Evolutionary conservation across 2,888 invertebrate species (phyloP).

Genomic region (Tuta absoluta): DNA sequence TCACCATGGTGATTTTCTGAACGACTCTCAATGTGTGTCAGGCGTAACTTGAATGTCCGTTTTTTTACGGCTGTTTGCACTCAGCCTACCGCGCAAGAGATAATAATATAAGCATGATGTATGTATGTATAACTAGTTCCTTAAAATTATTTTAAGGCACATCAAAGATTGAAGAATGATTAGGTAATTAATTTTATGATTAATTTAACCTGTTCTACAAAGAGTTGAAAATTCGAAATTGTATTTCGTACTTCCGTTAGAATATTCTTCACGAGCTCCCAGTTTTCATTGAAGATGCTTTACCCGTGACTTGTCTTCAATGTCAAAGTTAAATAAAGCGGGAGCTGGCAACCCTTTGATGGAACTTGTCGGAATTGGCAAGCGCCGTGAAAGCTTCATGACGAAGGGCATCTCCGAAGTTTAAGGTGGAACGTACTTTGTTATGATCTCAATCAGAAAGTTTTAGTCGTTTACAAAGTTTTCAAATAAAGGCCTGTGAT

Average conservation of each 20-base stretch:
- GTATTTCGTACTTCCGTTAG: neutral
- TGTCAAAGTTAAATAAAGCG: constrained; percentile 14
- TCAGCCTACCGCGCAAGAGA: no score
- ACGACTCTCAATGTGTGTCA: no score
- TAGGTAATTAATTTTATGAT: no score
- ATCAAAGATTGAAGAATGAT: no score
- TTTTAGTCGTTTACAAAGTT: neutral
- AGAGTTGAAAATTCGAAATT: neutral
- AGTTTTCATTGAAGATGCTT: neutral
- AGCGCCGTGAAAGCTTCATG: neutral
- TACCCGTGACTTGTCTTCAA: neutral
- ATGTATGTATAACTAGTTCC: no score
- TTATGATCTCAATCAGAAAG: constrained; percentile 8
- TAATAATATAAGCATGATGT: no score
- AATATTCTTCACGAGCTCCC: neutral
- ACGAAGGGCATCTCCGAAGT: neutral
- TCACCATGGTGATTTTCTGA: no score
- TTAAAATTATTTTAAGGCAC: no score
- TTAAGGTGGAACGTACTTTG: constrained; percentile 9
- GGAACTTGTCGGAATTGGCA: neutral
- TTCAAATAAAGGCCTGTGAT: neutral
- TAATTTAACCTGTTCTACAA: neutral
- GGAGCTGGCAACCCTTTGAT: neutral
- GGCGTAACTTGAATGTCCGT: no score
- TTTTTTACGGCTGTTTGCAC: no score